Percentiles rank a stretch among this genome's conserved stretches.
Evolutionary conservation across 2,113 vertebrate genomes (phyloP).

Genomic region (Felis catus): DNA sequence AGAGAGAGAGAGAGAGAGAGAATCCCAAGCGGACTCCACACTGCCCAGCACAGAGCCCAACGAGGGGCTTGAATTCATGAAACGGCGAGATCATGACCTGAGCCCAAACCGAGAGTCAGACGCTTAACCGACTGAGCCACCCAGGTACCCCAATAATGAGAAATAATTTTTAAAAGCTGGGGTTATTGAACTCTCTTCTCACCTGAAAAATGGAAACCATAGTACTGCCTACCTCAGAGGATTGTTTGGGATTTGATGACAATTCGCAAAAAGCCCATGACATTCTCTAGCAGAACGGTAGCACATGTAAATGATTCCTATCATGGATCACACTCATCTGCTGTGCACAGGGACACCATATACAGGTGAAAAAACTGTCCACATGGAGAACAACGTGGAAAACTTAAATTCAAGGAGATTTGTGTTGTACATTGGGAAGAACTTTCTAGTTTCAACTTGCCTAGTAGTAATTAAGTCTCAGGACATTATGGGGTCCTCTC

Average conservation of each 20-base stretch:
- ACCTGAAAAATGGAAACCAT: not conserved
- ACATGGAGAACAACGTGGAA: not conserved
- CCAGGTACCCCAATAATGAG: not conserved
- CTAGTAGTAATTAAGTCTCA: not conserved
- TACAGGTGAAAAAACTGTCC: not conserved
- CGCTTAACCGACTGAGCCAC: no score
- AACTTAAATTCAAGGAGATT: not conserved
- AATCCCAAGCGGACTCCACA: no score
- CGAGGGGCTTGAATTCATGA: no score
- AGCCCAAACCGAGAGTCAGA: no score
- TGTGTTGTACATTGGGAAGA: not conserved
- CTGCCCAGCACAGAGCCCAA: no score
- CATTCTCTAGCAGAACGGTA: not conserved
- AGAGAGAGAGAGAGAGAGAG: no score
- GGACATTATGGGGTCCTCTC: not conserved
- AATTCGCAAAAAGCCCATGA: not conserved
- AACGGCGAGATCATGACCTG: no score
- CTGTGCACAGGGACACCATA: not conserved
- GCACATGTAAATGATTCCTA: not conserved
- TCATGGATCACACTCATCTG: not conserved
- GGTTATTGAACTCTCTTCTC: not conserved
- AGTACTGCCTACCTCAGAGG: not conserved
- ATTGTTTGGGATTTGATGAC: not conserved
- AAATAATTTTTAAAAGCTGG: not conserved
- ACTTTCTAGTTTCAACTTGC: not conserved